These are phyloP conservation scores for Cossypha niveicapilla DNA, from an alignment of 2,797 vertebrate species.

Conservation along the genomic window DNA sequence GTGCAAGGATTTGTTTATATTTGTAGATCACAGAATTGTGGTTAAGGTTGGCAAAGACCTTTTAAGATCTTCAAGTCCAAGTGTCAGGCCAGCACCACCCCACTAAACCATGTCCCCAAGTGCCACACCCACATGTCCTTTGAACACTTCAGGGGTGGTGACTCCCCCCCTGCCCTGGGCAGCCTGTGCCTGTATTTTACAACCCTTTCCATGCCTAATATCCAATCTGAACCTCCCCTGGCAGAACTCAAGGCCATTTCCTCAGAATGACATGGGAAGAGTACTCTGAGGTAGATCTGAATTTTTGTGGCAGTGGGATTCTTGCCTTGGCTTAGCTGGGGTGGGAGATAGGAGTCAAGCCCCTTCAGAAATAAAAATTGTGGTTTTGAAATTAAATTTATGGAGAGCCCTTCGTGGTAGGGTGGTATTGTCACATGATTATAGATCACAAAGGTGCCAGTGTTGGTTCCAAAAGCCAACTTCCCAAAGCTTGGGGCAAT, in stretches of 20 bases:
- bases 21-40: neutral
- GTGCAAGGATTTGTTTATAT: neutral
- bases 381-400: neutral
- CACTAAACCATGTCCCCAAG: rapidly evolving
- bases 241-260: neutral
- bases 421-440: neutral
- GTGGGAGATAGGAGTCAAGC: neutral
- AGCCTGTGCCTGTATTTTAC: neutral
- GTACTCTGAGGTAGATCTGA: neutral
- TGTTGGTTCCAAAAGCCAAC: neutral
- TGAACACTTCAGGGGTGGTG: neutral
- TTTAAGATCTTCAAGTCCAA: neutral
- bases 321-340: neutral
- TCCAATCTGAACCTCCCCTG: neutral
- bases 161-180: neutral
- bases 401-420: neutral
- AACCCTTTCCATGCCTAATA: neutral
- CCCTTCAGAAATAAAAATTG: neutral
- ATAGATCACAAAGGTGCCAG: neutral
- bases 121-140: neutral
- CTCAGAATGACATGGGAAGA: neutral
- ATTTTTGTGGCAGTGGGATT: neutral
- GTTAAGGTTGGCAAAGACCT: neutral
- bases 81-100: neutral
- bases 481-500: neutral